Conservation (phyloP, 2,113 vertebrate species). For the Morone saxatilis region DNA sequence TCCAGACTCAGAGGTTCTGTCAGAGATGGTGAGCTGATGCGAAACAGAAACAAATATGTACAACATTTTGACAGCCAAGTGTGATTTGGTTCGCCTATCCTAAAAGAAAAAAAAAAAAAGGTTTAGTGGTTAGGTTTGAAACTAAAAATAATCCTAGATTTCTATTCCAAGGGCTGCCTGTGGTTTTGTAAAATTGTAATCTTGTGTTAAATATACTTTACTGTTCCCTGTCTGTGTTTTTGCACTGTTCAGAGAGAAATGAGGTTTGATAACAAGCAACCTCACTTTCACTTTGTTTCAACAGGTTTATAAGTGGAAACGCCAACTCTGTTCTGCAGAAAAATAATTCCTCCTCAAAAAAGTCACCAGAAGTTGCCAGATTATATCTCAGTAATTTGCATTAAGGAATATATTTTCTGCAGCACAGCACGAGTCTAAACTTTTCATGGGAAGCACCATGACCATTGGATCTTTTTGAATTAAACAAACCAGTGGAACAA, state of each 20-base stretch:
- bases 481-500: conserved; percentile 21
- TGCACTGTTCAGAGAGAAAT: neutral
- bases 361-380: conserved; percentile 28
- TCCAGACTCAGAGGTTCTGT: conserved; percentile 21
- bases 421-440: conserved; percentile 5
- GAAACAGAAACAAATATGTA: conserved; percentile 9
- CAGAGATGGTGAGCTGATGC: neutral
- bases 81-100: too few relatives aligned
- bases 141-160: neutral
- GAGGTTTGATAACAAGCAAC: conserved; percentile 26
- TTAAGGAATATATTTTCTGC: conserved; percentile 18
- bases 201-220: neutral
- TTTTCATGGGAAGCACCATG: neutral
- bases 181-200: neutral
- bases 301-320: conserved; percentile 32
- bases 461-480: conserved; percentile 14
- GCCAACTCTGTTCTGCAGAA: conserved; percentile 24
- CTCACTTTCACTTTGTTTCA: conserved; percentile 17
- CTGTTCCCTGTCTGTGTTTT: neutral
- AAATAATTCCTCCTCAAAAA: conserved; percentile 43
- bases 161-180: neutral
- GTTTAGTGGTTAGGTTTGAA: neutral
- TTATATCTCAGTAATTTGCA: conserved; percentile 26
- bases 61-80: neutral
- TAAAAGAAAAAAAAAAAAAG: neutral